Percentiles rank a stretch among this genome's conserved stretches.
phyloP scores from a whole-genome alignment of 2,113 vertebrate genomes.

The Tichodroma muraria region DNA sequence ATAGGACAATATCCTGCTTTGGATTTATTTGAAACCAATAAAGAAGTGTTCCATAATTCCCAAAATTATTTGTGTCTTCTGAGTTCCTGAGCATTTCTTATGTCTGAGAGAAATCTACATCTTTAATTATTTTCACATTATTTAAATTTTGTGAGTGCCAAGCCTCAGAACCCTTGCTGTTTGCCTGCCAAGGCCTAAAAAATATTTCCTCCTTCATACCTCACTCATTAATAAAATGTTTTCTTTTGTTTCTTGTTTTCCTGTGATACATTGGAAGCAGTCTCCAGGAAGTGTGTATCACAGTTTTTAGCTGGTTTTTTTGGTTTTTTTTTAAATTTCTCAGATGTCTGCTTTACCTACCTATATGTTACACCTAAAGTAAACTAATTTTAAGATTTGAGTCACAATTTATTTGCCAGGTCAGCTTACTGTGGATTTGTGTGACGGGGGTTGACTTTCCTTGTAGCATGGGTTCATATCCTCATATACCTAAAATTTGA shows the following conservation, averaged over 20 bases:
- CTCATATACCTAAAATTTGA: background rate
- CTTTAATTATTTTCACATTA: background rate
- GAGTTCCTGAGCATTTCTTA: background rate
- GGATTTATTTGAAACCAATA: background rate
- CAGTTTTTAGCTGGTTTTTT: rapidly evolving
- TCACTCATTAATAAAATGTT: background rate
- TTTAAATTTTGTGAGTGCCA: background rate
- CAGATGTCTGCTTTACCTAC: background rate
- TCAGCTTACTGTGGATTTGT: background rate
- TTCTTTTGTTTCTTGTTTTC: background rate
- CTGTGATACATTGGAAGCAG: background rate
- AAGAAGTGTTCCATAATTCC: background rate
- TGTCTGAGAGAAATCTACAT: rapidly evolving
- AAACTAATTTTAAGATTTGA: background rate
- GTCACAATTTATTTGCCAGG: background rate
- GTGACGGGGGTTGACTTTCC: background rate
- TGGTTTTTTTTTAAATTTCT: background rate
- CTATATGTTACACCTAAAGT: background rate
- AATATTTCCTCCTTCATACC: background rate
- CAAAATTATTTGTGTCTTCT: background rate
- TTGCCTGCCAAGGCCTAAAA: background rate
- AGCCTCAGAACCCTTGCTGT: background rate
- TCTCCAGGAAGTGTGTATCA: background rate
- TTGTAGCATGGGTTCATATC: background rate
- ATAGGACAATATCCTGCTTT: background rate